phyloP scores from a whole-genome alignment of 2,888 invertebrate species.

The Cryptosula pallasiana region DNA sequence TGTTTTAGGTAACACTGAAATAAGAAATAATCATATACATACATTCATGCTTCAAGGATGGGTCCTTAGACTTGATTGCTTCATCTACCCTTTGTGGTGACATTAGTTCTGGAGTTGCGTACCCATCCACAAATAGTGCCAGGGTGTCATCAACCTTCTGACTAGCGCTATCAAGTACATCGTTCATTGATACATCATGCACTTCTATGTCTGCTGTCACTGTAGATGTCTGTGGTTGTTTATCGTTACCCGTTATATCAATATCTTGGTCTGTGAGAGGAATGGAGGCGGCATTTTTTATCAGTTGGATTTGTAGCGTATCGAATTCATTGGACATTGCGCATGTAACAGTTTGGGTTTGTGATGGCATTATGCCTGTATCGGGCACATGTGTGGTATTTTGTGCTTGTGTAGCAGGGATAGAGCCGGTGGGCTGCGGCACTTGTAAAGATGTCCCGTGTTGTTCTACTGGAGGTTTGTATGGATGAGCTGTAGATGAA shows the following conservation, averaged over 20 bases:
- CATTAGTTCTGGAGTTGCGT: not conserved
- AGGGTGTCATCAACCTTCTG: not conserved
- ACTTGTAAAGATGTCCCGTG: not conserved
- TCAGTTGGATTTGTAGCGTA: not conserved
- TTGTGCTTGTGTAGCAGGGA: not conserved
- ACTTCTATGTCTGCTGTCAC: not conserved
- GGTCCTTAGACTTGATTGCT: not conserved
- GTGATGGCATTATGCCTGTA: not conserved
- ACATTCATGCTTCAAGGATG: not conserved
- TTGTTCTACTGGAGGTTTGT: not conserved
- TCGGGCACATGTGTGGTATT: not conserved
- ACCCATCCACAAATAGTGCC: not conserved
- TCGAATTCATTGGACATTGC: not conserved
- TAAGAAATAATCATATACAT: not conserved
- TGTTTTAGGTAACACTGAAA: too few species aligned
- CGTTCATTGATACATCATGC: not conserved
- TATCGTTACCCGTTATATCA: not conserved
- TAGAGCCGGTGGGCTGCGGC: not conserved
- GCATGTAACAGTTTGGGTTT: not conserved
- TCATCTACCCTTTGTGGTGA: not conserved
- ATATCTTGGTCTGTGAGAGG: too few species aligned
- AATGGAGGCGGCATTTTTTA: too few species aligned
- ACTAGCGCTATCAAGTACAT: not conserved
- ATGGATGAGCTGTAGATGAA: conserved; percentile 1
- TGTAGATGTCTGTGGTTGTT: not conserved